A percentile compares a stretch with the other conserved stretches of the same genome.
phyloP scores from a whole-genome alignment of 2,797 vertebrate species.

The Hafferia zeledoni region DNA sequence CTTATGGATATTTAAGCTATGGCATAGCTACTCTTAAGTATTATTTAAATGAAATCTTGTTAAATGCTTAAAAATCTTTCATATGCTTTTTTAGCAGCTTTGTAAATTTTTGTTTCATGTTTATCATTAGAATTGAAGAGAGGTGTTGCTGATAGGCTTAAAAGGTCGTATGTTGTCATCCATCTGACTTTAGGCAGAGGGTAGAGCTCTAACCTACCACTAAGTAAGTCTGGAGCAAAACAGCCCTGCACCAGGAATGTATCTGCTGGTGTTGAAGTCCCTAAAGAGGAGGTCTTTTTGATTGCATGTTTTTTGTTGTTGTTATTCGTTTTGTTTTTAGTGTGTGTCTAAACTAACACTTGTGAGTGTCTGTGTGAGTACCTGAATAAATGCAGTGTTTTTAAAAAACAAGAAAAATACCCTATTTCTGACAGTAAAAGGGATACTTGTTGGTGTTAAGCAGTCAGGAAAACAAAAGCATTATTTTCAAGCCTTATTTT shows the following conservation, averaged over 20 bases:
- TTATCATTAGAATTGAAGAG: neutral
- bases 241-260: neutral
- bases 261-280: neutral
- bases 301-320: neutral
- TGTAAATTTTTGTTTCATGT: neutral
- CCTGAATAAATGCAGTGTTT: neutral
- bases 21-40: neutral
- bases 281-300: neutral
- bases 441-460: neutral
- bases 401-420: neutral
- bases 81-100: neutral
- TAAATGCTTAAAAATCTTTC: neutral
- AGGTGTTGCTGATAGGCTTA: neutral
- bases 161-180: neutral
- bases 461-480: neutral
- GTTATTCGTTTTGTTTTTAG: neutral
- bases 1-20: neutral
- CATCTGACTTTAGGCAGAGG: neutral
- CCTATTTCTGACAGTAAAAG: neutral
- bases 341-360: neutral
- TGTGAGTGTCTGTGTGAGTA: neutral
- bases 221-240: neutral
- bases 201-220: neutral
- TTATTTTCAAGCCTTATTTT: neutral
- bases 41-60: neutral